Conservation (phyloP, 2,113 vertebrate genomes). For the Anseranas semipalmata region DNA sequence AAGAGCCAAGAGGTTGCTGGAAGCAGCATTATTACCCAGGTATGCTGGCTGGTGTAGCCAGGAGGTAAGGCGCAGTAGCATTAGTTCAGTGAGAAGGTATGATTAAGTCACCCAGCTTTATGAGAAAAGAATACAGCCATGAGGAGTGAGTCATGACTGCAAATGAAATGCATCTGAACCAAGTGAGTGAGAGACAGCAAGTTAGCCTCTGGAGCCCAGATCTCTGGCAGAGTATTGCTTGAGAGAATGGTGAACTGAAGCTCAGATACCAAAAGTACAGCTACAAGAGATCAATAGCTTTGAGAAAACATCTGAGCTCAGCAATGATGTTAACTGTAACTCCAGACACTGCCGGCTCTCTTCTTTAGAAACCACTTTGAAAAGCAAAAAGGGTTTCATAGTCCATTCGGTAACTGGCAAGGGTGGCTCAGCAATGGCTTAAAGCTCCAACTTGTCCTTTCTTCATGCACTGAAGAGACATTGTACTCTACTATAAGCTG, state of each 20-base stretch:
- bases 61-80: slow-evolving; percentile 64
- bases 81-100: slow-evolving; percentile 62
- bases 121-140: not conserved
- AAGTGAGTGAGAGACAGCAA: not conserved
- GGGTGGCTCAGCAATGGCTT: not conserved
- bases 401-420: not conserved
- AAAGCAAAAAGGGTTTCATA: not conserved
- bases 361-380: not conserved
- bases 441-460: not conserved
- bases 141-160: slow-evolving; percentile 19
- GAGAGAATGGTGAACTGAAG: not conserved
- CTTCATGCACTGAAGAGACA: not conserved
- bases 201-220: not conserved
- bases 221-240: not conserved
- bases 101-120: slow-evolving; percentile 56
- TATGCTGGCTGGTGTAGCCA: slow-evolving; percentile 60
- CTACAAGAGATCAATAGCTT: not conserved
- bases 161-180: not conserved
- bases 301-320: not conserved
- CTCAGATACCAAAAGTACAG: not conserved
- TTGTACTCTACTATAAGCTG: not conserved
- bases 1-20: not conserved
- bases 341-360: not conserved
- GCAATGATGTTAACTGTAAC: not conserved
- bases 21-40: not conserved